Conservation (phyloP, 2,797 vertebrate species). For the Salmo trutta region DNA sequence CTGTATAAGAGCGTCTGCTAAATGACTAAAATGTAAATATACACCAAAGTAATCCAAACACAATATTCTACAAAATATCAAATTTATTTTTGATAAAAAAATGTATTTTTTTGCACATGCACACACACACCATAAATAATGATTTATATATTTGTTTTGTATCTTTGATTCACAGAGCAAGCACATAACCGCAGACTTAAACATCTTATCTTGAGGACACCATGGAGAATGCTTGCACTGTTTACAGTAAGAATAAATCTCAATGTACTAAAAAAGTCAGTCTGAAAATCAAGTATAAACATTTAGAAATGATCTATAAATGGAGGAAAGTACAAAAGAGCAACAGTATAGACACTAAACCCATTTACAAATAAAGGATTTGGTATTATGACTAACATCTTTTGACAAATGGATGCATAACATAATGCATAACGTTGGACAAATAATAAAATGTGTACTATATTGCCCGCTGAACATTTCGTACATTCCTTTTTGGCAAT, state of each 20-base stretch:
- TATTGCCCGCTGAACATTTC: conserved; percentile 38
- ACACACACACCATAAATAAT: conserved; percentile 76
- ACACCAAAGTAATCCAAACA: not conserved
- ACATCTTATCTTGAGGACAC: conserved; percentile 85
- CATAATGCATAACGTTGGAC: conserved; percentile 22
- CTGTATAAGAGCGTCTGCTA: too few species aligned
- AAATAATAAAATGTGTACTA: conserved; percentile 46
- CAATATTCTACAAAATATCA: conserved; percentile 84
- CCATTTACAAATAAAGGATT: conserved; percentile 64
- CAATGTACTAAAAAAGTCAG: conserved; percentile 89
- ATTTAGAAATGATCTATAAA: conserved; percentile 96
- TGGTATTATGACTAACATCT: conserved; percentile 47
- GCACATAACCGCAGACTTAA: conserved; percentile 80
- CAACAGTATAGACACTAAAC: conserved; percentile 70
- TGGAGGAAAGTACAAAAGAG: conserved; percentile 91
- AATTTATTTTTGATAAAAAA: conserved; percentile 90
- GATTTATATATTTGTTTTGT: conserved; percentile 59
- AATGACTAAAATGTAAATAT: not conserved
- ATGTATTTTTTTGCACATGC: conserved; percentile 83
- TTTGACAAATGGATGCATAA: conserved; percentile 40
- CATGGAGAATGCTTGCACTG: conserved; percentile 84
- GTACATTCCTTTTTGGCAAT: conserved; percentile 56
- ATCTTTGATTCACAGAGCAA: conserved; percentile 81
- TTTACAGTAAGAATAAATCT: conserved; percentile 81
- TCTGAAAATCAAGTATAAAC: conserved; percentile 96